These are phyloP conservation scores for Sycobia sp. DNA, from an alignment of 1,140 invertebrate species.

Conservation along the genomic window DNA sequence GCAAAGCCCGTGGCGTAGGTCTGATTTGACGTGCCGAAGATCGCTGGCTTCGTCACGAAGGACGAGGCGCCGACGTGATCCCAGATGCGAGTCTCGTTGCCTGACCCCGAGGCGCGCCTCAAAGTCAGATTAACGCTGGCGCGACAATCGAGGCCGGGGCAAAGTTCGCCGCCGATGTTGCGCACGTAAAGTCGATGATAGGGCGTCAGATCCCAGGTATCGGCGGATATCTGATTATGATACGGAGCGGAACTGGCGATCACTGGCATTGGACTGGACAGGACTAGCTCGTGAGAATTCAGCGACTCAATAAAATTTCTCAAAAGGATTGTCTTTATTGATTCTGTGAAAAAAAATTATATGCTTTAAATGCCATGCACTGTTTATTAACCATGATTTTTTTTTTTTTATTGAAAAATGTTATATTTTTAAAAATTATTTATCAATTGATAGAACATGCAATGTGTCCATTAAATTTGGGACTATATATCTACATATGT, in stretches of 20 bases:
- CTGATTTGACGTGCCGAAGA: constrained; percentile 59
- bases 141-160: constrained; percentile 67
- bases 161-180: constrained; percentile 69
- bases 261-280: constrained; percentile 9
- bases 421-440: too few species aligned
- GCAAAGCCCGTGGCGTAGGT: constrained; percentile 71
- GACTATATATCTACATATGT: too few species aligned
- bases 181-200: constrained; percentile 63
- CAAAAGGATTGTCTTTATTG: constrained; percentile 40
- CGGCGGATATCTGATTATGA: constrained; percentile 31
- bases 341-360: constrained; percentile 39
- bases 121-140: constrained; percentile 67
- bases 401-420: too few species aligned
- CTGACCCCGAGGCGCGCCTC: constrained; percentile 46
- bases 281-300: constrained; percentile 33
- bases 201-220: constrained; percentile 45
- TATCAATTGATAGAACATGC: too few species aligned
- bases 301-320: constrained; percentile 40
- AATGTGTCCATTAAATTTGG: too few species aligned
- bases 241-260: background rate
- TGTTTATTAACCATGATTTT: too few species aligned
- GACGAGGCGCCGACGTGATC: constrained; percentile 66
- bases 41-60: constrained; percentile 71
- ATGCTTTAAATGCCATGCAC: too few species aligned
- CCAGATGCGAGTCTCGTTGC: constrained; percentile 63